Evolutionary conservation across 2,888 invertebrate genomes (phyloP).

Genomic region (Artemia sinica): DNA sequence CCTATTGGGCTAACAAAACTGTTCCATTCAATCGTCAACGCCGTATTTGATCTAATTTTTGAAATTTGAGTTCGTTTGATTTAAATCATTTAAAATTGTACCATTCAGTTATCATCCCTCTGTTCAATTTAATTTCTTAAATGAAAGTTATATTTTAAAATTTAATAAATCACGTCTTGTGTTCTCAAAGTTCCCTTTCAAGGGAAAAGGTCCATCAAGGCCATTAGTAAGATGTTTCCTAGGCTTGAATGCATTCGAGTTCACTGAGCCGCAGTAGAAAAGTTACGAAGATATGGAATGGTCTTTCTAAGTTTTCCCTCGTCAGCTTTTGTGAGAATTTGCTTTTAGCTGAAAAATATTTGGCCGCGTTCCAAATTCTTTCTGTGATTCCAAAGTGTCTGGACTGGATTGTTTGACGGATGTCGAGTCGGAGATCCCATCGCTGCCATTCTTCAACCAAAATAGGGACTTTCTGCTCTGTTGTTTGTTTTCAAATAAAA

Average conservation of each 20-base stretch:
- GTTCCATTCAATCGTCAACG: no score
- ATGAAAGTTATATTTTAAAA: no score
- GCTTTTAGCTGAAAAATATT: conserved; percentile 3
- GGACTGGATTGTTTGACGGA: conserved; percentile 14
- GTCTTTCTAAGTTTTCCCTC: conserved; percentile 8
- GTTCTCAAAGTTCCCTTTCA: background rate
- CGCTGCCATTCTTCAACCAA: no score
- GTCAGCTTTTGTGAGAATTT: conserved; percentile 13
- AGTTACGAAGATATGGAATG: background rate
- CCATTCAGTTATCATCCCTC: no score
- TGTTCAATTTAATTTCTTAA: no score
- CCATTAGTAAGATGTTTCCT: conserved; percentile 10
- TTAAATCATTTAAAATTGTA: no score
- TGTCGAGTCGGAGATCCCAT: background rate
- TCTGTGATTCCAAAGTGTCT: conserved; percentile 10
- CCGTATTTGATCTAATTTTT: no score
- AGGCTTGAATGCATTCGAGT: conserved; percentile 1
- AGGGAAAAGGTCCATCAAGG: conserved; percentile 10
- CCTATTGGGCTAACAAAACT: no score
- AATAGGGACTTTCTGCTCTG: no score
- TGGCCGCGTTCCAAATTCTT: conserved; percentile 7
- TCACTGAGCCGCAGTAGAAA: background rate
- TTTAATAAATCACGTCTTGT: background rate
- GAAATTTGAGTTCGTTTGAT: no score
- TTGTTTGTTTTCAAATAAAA: no score